A percentile compares a stretch with the other conserved stretches of the same genome.
These are phyloP conservation scores for Blastobasis adustella DNA, from an alignment of 2,888 invertebrate genomes.

Conservation along the genomic window DNA sequence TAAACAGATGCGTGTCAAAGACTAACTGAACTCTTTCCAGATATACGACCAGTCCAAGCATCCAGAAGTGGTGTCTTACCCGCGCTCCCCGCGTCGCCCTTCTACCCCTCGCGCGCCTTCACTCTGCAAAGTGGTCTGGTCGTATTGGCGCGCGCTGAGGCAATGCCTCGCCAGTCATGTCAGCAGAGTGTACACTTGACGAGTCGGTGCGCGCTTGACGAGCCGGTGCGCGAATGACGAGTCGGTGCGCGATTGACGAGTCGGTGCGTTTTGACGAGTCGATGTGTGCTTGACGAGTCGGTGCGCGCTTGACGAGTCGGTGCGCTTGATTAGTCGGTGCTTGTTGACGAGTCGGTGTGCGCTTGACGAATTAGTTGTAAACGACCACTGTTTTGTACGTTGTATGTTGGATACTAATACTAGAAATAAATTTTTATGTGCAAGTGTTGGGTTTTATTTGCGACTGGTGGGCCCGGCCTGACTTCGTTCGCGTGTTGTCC, in stretches of 20 bases:
- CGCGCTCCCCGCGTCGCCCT: constrained; percentile 13
- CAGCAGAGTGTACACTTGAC: constrained; percentile 7
- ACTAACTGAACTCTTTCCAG: no score
- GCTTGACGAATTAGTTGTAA: no score
- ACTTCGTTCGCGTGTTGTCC: no score
- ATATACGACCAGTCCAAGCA: constrained; percentile 48
- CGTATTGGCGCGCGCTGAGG: constrained; percentile 44
- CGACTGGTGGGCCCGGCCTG: no score
- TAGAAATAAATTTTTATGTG: no score
- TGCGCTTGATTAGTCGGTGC: not conserved
- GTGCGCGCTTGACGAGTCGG: not conserved
- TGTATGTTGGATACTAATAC: no score
- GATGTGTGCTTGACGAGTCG: not conserved
- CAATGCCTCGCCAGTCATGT: constrained; percentile 22
- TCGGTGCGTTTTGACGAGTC: no score
- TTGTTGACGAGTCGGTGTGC: not conserved
- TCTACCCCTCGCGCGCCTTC: constrained; percentile 14
- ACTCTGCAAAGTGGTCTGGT: constrained; percentile 45
- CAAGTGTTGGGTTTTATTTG: no score
- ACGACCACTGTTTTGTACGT: no score
- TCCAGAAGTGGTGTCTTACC: constrained; percentile 24
- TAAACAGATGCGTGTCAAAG: no score
- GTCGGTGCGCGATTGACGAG: no score
- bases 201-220: not conserved
- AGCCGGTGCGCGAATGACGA: not conserved